A percentile compares a stretch with the other conserved stretches of the same genome.
Conservation (phyloP, 2,797 vertebrate genomes). For the Ataeniobius toweri region DNA sequence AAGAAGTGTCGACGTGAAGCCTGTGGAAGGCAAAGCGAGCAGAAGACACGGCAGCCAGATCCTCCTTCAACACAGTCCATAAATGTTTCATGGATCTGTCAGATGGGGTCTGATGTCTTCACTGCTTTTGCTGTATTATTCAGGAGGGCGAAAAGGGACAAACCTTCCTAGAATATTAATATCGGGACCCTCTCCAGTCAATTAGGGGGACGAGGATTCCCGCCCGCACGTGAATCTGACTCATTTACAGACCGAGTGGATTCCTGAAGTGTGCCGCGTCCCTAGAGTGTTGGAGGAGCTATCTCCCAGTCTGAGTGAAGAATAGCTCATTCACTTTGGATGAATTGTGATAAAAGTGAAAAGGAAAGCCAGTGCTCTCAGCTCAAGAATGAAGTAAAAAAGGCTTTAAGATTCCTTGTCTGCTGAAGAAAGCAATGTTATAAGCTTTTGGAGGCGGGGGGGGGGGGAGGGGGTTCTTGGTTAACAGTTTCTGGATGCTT, state of each 20-base stretch:
- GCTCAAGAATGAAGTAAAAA: not conserved
- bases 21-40: slow-evolving; percentile 57
- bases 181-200: slow-evolving; percentile 29
- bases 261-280: slow-evolving; percentile 53
- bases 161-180: slow-evolving; percentile 76
- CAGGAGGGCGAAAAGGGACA: slow-evolving; percentile 75
- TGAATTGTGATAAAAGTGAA: slow-evolving; percentile 8
- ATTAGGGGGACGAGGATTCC: slow-evolving; percentile 40
- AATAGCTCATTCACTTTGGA: slow-evolving; percentile 22
- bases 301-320: slow-evolving; percentile 34
- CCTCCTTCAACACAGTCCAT: slow-evolving; percentile 60
- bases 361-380: slow-evolving; percentile 2
- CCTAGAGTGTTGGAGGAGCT: slow-evolving; percentile 36
- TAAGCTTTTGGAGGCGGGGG: not conserved
- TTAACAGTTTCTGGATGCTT: not conserved
- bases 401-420: not conserved
- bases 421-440: not conserved
- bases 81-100: slow-evolving; percentile 81
- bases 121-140: slow-evolving; percentile 78
- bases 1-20: slow-evolving; percentile 46
- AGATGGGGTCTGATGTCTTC: slow-evolving; percentile 76
- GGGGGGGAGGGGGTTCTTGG: not conserved
- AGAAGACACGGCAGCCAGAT: slow-evolving; percentile 56
- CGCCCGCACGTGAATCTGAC: slow-evolving; percentile 23
- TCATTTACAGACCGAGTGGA: slow-evolving; percentile 40